Evolutionary conservation across 2,888 invertebrate genomes (phyloP).

Genomic region (Villa cingulata): DNA sequence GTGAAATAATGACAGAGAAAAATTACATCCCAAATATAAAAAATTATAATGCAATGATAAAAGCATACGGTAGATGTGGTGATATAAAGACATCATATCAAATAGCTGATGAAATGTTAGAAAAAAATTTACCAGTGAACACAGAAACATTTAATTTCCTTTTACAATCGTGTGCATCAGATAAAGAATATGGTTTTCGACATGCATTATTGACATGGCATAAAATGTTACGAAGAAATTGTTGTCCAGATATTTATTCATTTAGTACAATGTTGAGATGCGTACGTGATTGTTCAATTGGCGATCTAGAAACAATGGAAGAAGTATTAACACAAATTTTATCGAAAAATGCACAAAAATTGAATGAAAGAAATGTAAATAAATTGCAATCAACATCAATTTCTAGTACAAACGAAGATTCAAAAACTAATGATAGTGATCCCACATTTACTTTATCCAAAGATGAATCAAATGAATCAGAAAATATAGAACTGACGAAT

Average conservation of each 20-base stretch:
- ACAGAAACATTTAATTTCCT: slow-evolving; percentile 64
- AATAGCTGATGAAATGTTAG: slow-evolving; percentile 72
- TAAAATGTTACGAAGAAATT: slow-evolving; percentile 51
- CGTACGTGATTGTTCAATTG: slow-evolving; percentile 69
- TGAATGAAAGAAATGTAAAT: background rate
- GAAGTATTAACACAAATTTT: slow-evolving; percentile 37
- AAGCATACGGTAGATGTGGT: slow-evolving; percentile 76
- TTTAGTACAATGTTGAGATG: slow-evolving; percentile 72
- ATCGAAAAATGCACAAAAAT: background rate
- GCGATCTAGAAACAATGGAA: slow-evolving; percentile 45
- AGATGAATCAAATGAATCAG: background rate
- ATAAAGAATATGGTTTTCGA: slow-evolving; percentile 65
- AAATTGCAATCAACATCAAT: background rate
- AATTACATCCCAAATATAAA: slow-evolving; percentile 54
- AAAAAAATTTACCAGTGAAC: slow-evolving; percentile 46
- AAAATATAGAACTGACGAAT: background rate
- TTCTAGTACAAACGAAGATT: background rate
- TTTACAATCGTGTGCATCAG: slow-evolving; percentile 69
- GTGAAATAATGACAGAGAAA: slow-evolving; percentile 54
- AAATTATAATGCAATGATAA: slow-evolving; percentile 81
- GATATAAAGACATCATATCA: slow-evolving; percentile 63
- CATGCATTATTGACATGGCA: slow-evolving; percentile 78
- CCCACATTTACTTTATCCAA: background rate
- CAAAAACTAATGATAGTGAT: background rate
- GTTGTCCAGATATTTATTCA: slow-evolving; percentile 55